A percentile compares a stretch with the other conserved stretches of the same genome.
Evolutionary conservation across 2,797 vertebrate genomes (phyloP).

Genomic region (Loriculus beryllinus): DNA sequence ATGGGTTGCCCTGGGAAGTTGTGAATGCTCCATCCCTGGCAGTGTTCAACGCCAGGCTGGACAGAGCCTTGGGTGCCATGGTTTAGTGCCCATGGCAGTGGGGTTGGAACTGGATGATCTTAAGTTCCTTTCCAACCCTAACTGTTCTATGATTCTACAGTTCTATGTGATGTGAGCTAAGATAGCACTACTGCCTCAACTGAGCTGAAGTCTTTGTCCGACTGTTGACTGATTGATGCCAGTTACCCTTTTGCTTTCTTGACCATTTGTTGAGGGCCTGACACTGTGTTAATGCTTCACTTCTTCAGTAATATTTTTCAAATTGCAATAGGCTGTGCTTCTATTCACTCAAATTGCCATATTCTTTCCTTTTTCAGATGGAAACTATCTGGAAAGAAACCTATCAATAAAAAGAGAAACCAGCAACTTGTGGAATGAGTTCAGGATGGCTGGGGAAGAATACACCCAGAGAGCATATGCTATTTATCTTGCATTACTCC

Average conservation of each 20-base stretch:
- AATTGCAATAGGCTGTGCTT: not conserved
- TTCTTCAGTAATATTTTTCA: not conserved
- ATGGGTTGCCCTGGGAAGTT: not conserved
- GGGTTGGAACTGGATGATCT: not conserved
- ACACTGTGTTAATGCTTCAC: not conserved
- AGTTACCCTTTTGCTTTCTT: not conserved
- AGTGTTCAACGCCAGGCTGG: not conserved
- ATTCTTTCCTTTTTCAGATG: not conserved
- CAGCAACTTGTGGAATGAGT: not conserved
- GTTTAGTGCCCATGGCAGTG: not conserved
- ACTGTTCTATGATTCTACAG: not conserved
- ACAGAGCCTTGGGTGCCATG: not conserved
- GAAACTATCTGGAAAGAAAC: slow-evolving; percentile 18
- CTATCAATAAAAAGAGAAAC: not conserved
- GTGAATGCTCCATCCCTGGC: not conserved
- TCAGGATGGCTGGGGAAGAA: not conserved
- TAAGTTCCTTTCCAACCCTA: not conserved
- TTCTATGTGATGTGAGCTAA: not conserved
- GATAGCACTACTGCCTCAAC: not conserved
- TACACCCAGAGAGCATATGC: not conserved
- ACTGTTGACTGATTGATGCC: not conserved
- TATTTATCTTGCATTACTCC: not conserved
- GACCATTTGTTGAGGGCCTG: not conserved
- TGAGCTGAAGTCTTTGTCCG: not conserved
- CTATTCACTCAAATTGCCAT: not conserved